Evolutionary conservation across 2,113 vertebrate genomes (phyloP), one percentile per base, ranked within the genome.

Genomic region (Cromileptes altivelis): DNA sequence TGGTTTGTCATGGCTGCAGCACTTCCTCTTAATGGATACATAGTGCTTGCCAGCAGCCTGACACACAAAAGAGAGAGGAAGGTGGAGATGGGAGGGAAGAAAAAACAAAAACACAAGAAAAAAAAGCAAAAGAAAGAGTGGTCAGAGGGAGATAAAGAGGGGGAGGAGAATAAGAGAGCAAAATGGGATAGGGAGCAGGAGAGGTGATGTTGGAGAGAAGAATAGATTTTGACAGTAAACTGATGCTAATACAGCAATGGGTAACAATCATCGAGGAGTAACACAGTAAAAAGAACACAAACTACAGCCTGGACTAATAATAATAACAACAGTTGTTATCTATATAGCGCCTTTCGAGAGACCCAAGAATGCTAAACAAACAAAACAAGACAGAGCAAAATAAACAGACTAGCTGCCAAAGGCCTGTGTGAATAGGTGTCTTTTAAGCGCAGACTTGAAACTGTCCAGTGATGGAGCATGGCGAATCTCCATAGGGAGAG

Each of bases 1-100:
- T 33, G 77, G 82, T 68, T 72, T 67, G 71, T 55, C 61, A 77
- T 18, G 19, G 47, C 75, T 78, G 71, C 55, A 3, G 30, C 67
- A 13, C 62, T 74, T 78, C 40, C 47, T 60, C 56, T 70, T 72
- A 82, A 84, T 88, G 58, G 68, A 81, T 50, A 25, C 40, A 57
- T 58, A 71, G 53, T 40, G 62, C 37, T 78, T 42, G 74, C 14
- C 85, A 75, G 72, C 21, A 57, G 75, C 30, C 64, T 70, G 55
- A 86, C 76, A 71, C 50, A 77, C 30, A 49, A 45, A 68, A 12
- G 17, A 70, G 7, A 40, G 42, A 65, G 25, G 67, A 14, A 53
- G 10, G 23, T 40, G 57, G n/a, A 21, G 62, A 17, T 42, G 13
- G 23, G 55, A 62, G 21, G 9, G 18, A 61, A 40, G n/a, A 33